Evolutionary conservation across 2,797 vertebrate species (phyloP), one percentile per base, ranked within the genome.

Genomic region (Naso thynnoides): DNA sequence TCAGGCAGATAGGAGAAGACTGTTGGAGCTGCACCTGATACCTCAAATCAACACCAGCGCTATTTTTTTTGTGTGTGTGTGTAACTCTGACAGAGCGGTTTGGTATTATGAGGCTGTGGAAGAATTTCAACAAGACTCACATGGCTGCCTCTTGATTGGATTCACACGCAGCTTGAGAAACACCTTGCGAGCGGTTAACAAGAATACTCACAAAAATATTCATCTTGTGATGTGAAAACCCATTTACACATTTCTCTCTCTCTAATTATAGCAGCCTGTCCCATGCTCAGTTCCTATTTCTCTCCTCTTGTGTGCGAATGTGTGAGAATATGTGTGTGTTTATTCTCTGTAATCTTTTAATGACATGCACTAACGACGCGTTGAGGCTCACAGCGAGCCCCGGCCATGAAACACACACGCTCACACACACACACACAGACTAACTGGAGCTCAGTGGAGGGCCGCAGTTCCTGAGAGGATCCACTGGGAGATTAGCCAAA

Each of bases 311-410:
- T 47, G 50, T 45, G 57, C 73, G 36, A 69, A 19, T 67, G 58
- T 66, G 76, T 62, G 60, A 81, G 70, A 82, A 81, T 86, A 53
- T 61, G 67, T 77, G 71, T 71, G 64, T 70, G 84, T 89, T 91
- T 89, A 88, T 92, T 89, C 86, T 87, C 57, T 78, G 52, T 94
- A 93, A 94, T 93, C 88, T 91, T 92, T 92, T 92, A 93, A 94
- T 92, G 86, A 92, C 85, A 93, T 88, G 91, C 82, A 84, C 86
- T 90, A 90, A 91, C 69, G 75, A 88, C 10, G 67, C 82, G 70
- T 79, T 90, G 68, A 89, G 69, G 88, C 91, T 91, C 78, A 87
- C 79, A 71, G 56, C 86, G 60, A 85, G 86, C 79, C 71, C 56
- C 74, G 79, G 57, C 81, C 84, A 76, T 76, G 76, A 69, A 52